These are phyloP conservation scores for Heliconius hermathena DNA, from an alignment of 1,140 invertebrate genomes.

Conservation along the genomic window DNA sequence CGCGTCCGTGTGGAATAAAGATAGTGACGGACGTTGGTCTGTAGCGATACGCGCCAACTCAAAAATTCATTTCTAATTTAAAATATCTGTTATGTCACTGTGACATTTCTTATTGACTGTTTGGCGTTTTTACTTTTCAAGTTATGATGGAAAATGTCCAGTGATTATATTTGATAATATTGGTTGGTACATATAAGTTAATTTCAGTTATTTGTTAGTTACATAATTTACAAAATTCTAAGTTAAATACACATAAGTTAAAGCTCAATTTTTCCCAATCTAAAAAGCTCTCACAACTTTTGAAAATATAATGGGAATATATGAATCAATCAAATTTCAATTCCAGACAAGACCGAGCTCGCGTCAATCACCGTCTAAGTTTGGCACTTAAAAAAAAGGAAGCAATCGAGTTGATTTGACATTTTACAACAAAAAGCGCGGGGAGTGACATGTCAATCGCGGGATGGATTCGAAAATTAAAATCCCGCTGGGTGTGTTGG, in stretches of 20 bases:
- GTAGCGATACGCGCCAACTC: constrained; percentile 54
- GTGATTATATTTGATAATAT: neutral
- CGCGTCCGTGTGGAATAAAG: constrained; percentile 73
- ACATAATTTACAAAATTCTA: too few species aligned
- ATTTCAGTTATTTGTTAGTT: too few species aligned
- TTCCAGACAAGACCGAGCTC: constrained; percentile 54
- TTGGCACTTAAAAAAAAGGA: constrained; percentile 74
- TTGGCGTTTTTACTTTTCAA: constrained; percentile 11
- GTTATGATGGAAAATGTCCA: neutral
- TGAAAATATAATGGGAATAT: constrained; percentile 42
- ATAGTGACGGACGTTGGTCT: constrained; percentile 73
- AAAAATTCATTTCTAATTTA: constrained; percentile 73
- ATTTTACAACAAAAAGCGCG: constrained; percentile 68
- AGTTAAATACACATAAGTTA: neutral
- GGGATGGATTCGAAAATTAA: constrained; percentile 80
- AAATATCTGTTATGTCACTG: constrained; percentile 50
- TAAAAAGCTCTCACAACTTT: constrained; percentile 55
- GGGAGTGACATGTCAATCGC: constrained; percentile 62
- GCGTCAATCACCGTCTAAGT: constrained; percentile 65
- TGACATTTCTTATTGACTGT: constrained; percentile 21
- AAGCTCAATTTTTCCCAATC: constrained; percentile 13
- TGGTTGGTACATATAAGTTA: neutral
- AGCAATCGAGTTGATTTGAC: constrained; percentile 71
- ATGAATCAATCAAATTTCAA: constrained; percentile 68
- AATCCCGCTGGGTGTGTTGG: constrained; percentile 68